Evolutionary conservation across 92 coral and sea anemone genomes (phyloP), one percentile per base, ranked within the genome.

Genomic region (Heteractis magnifica): DNA sequence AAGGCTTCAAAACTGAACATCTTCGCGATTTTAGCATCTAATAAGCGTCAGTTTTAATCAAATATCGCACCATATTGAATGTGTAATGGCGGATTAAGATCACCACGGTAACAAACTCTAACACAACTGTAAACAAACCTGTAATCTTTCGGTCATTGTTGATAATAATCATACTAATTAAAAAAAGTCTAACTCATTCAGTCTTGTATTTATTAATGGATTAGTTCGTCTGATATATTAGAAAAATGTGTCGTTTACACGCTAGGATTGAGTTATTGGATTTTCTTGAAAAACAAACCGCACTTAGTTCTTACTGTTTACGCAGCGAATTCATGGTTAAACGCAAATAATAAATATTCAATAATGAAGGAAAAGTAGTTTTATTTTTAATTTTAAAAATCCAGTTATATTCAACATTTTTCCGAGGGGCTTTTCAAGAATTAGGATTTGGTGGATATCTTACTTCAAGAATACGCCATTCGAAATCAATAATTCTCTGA

Each of bases 51-150:
- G 49, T 23, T 68, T 26, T 68, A 68, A 68, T 68, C 49, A 23
- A 68, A 68, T 23, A 20, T 68, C 9, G 6, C 15, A 68, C 20
- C 73, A 20, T n/a, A n/a, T 26, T 48, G 73, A 23, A 68, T 26
- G 49, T 23, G 26, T 51, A 51, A 13, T 51, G 19, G 58, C 5
- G 59, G 65, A 49, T 59, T 44, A 16, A 14, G 19, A 65, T 77
- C 15, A 77, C 59, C 56, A 79, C 49, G 56, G 76, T 59, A 65
- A 79, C 75, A 16, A 65, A 2, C 0, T 6, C 19, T 41, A 4
- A 56, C 70, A 52, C 23, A 5, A 78, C 26, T 56, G 71, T 78
- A 56, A 78, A 78, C 82, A 78, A 78, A 78, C 71, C 48, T 23
- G 82, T 78, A 56, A 51, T 59, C 51, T 34, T 56, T 23, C 60